Evolutionary conservation across 1,140 invertebrate species (phyloP), one percentile per base, ranked within the genome.

Genomic region (Zaprionus tsacasi): DNA sequence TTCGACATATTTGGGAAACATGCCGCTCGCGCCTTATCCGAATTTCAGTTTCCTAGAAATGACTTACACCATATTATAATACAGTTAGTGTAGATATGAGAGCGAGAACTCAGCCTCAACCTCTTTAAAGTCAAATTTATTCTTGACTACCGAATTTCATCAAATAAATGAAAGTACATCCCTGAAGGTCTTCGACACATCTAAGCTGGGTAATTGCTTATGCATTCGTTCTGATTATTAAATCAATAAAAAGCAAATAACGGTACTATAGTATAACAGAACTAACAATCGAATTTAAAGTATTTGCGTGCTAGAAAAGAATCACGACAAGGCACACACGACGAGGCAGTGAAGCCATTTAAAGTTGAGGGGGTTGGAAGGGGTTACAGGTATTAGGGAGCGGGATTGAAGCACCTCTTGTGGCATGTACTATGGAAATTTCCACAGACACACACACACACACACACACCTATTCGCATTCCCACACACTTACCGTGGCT

Each of bases 401-500:
- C 13, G 21, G 21, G 25, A 50, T 25, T 43, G 15, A 57, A 40
- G 6, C 38, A 43, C n/a, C n/a, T 43, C 40, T 15, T 15, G 40
- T 43, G 40, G 40, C 40, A 43, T 15, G 33, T 13, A 43, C 6
- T 43, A n/a, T 43, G 6, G 40, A 43, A 43, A 43, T 43, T 45
- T 45, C 40, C 13, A 6, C 25, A 33, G n/a, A 13, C 8, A 91
- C 21, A 21, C 21, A 21, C 21, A 1, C 21, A 30, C 27, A 30
- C 27, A 30, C 27, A 30, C 27, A 30, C 27, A 30, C 27, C 6
- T 30, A 21, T 21, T 21, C 21, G 27, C 27, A 30, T 30, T 30
- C 27, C 27, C 27, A 30, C 27, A 30, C 27, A 30, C 96, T 95
- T 94, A 98, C 97, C 91, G 97, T 97, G 80, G 97, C 96, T 91